Evolutionary conservation across 2,113 vertebrate species (phyloP).

Genomic region (Daubentonia madagascariensis): DNA sequence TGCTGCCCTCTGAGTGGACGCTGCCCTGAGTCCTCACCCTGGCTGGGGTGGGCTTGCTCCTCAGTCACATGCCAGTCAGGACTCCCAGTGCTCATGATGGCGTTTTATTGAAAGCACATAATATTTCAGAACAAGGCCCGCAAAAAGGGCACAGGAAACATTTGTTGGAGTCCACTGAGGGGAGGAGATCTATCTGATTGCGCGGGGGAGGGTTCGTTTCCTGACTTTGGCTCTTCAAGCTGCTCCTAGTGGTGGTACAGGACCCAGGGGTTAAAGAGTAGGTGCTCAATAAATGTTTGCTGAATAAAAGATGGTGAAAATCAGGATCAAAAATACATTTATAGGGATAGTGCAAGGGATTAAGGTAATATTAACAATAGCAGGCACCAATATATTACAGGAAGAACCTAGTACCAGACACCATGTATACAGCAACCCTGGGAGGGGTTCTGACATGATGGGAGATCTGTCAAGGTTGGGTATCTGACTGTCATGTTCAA

Average conservation of each 20-base stretch:
- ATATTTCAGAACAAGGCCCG: background rate
- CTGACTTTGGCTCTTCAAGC: background rate
- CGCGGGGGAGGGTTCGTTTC: background rate
- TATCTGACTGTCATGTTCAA: background rate
- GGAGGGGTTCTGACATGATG: background rate
- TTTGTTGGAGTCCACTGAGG: background rate
- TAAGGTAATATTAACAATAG: background rate
- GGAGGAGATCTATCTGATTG: background rate
- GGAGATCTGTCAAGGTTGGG: rapidly evolving
- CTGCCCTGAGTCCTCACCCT: rapidly evolving
- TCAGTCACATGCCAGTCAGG: rapidly evolving
- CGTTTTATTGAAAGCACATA: background rate
- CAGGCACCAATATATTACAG: no score
- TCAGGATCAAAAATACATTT: background rate
- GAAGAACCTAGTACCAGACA: rapidly evolving
- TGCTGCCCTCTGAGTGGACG: background rate
- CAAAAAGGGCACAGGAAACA: background rate
- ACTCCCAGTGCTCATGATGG: rapidly evolving
- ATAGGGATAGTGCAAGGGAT: rapidly evolving
- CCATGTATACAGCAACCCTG: background rate
- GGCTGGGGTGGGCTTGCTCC: rapidly evolving
- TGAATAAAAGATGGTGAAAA: background rate
- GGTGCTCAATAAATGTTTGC: background rate
- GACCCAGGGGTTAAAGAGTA: background rate
- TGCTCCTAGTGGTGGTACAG: rapidly evolving